Evolutionary conservation across 92 coral and sea anemone genomes (phyloP).

Genomic region (Chrysogorgia sp.): DNA sequence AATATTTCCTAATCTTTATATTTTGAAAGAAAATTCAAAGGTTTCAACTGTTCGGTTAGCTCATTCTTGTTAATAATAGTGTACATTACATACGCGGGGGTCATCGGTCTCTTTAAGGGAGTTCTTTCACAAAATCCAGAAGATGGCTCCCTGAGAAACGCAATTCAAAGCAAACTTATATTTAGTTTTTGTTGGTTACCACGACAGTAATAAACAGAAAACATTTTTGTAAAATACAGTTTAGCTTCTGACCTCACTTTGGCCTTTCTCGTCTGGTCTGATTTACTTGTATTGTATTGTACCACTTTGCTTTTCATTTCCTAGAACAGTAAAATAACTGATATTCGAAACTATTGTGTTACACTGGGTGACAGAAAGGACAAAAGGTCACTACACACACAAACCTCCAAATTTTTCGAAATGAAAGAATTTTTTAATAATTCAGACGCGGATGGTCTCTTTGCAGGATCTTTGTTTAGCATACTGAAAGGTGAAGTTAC

Average conservation of each 20-base stretch:
- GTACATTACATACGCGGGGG: conserved; percentile 82
- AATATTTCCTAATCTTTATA: no score
- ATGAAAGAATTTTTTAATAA: conserved; percentile 72
- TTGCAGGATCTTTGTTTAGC: conserved; percentile 78
- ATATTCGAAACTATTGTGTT: no score
- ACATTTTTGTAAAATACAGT: not conserved
- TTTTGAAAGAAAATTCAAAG: not conserved
- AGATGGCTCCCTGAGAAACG: conserved; percentile 3
- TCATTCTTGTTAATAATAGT: no score
- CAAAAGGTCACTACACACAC: not conserved
- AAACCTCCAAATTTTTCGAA: conserved; percentile 75
- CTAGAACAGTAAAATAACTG: conserved; percentile 17
- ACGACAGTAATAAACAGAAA: no score
- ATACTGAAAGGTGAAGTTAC: conserved; percentile 52
- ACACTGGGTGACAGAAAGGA: not conserved
- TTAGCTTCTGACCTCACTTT: not conserved
- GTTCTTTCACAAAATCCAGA: conserved; percentile 43
- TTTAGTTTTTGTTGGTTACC: not conserved
- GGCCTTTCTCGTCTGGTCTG: not conserved
- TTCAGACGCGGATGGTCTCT: conserved; percentile 83
- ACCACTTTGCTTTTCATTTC: conserved; percentile 70
- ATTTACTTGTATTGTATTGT: conserved; percentile 39
- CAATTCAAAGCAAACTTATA: not conserved
- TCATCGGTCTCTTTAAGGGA: conserved; percentile 80
- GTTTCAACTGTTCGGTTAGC: no score